Conservation (phyloP, 1,140 invertebrate genomes). For the Microplitis demolitor region DNA sequence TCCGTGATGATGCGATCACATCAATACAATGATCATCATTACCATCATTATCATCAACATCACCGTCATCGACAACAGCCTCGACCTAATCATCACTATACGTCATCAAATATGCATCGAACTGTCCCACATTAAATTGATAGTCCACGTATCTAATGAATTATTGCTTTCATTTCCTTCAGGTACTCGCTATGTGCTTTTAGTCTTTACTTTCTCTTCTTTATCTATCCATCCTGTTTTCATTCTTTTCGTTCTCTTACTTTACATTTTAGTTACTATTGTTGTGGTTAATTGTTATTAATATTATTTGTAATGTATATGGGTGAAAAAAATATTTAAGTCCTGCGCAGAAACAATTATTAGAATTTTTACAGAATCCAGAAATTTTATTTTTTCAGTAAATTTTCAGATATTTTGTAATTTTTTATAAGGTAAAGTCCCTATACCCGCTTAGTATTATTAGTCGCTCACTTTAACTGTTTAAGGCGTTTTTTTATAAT, state of each 20-base stretch:
- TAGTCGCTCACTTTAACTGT: too few relatives aligned
- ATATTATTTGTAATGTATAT: too few relatives aligned
- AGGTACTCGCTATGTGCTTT: conserved; percentile 1
- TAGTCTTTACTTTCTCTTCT: background rate
- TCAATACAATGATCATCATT: conserved; percentile 48
- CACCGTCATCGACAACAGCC: conserved; percentile 30
- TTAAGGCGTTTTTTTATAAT: too few relatives aligned
- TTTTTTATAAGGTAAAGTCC: too few relatives aligned
- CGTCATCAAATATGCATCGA: conserved; percentile 55
- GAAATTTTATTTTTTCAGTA: too few relatives aligned
- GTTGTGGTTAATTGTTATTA: too few relatives aligned
- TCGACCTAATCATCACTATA: conserved; percentile 53
- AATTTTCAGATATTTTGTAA: too few relatives aligned
- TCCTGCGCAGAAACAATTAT: too few relatives aligned
- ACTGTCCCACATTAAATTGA: conserved; percentile 52
- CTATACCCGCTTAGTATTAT: too few relatives aligned
- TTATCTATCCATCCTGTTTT: background rate
- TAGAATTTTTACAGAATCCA: too few relatives aligned
- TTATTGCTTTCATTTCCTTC: conserved; percentile 15
- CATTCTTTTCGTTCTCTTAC: background rate
- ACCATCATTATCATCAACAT: conserved; percentile 37
- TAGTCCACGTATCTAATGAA: conserved; percentile 33
- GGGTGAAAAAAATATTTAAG: too few relatives aligned
- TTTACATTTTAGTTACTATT: too few relatives aligned
- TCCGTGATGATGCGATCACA: conserved; percentile 54